A percentile compares a stretch with the other conserved stretches of the same genome.
phyloP scores from a whole-genome alignment of 2,113 vertebrate genomes.

The Puffinus mauretanicus region DNA sequence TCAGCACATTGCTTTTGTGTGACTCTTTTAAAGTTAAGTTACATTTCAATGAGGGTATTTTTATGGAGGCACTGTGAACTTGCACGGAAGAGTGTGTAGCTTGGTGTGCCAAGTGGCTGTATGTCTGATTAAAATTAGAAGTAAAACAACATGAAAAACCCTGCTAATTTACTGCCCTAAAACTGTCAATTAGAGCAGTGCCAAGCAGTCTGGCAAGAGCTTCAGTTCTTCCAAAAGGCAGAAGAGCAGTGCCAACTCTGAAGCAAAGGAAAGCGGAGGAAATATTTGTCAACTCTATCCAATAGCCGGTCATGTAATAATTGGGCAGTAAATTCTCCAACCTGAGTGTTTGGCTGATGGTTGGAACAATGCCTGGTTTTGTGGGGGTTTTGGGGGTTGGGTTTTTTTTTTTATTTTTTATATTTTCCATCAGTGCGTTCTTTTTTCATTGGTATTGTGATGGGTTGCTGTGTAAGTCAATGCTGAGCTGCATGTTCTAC shows the following conservation, averaged over 20 bases:
- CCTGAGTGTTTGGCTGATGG: not conserved
- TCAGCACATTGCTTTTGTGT: constrained; percentile 47
- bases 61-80: constrained; percentile 26
- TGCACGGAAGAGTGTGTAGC: not conserved
- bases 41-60: constrained; percentile 53
- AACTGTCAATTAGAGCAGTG: constrained; percentile 60
- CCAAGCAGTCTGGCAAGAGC: constrained; percentile 63
- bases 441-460: not conserved
- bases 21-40: constrained; percentile 59
- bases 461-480: not conserved
- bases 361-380: not conserved
- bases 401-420: not conserved
- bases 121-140: constrained; percentile 66
- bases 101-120: constrained; percentile 27
- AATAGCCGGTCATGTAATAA: constrained; percentile 26
- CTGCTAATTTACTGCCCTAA: constrained; percentile 62
- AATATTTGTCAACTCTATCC: constrained; percentile 50
- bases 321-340: constrained; percentile 33
- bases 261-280: constrained; percentile 20
- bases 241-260: constrained; percentile 4
- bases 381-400: not conserved
- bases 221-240: constrained; percentile 54
- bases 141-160: constrained; percentile 57
- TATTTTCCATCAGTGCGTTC: not conserved
- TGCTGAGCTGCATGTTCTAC: not conserved